Percentiles rank a stretch among this genome's conserved stretches.
phyloP scores from a whole-genome alignment of 64 coral and sea anemone genomes.

The Actinia equina region DNA sequence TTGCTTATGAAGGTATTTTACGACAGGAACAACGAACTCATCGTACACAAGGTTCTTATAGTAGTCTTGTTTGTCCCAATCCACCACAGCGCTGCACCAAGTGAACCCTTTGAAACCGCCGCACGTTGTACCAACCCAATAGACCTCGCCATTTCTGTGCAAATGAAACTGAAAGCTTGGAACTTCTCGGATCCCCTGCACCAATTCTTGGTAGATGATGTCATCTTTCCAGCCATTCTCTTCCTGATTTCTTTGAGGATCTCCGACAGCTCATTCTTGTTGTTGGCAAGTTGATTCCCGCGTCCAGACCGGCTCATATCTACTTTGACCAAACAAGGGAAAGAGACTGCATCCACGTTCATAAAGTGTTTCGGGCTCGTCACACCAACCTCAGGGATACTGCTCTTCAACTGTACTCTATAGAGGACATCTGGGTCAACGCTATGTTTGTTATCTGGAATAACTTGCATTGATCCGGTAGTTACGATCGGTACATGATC shows the following conservation, averaged over 20 bases:
- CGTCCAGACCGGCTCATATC: background rate
- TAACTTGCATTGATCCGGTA: conserved; percentile 13
- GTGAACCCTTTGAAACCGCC: background rate
- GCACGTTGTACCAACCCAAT: conserved; percentile 5
- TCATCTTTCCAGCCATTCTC: conserved; percentile 13
- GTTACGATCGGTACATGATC: conserved; percentile 32
- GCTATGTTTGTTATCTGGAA: conserved; percentile 14
- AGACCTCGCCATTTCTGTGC: conserved; percentile 17
- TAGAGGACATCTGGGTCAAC: conserved; percentile 25
- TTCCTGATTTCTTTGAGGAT: conserved; percentile 27
- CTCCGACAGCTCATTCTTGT: background rate
- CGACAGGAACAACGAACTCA: conserved; percentile 2
- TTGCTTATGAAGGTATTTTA: conserved; percentile 19
- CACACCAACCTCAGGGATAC: background rate
- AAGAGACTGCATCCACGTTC: background rate
- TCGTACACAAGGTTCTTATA: conserved; percentile 27
- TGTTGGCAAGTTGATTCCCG: conserved; percentile 5
- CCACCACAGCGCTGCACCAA: background rate
- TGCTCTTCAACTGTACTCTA: conserved; percentile 14
- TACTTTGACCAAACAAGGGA: conserved; percentile 16
- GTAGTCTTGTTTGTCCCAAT: conserved; percentile 36
- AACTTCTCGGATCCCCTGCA: conserved; percentile 21
- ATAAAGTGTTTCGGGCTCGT: background rate
- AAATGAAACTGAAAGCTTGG: conserved; percentile 37
- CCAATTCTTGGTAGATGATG: background rate